Evolutionary conservation across 2,797 vertebrate genomes (phyloP).

Genomic region (Enteromius trimaculatus): DNA sequence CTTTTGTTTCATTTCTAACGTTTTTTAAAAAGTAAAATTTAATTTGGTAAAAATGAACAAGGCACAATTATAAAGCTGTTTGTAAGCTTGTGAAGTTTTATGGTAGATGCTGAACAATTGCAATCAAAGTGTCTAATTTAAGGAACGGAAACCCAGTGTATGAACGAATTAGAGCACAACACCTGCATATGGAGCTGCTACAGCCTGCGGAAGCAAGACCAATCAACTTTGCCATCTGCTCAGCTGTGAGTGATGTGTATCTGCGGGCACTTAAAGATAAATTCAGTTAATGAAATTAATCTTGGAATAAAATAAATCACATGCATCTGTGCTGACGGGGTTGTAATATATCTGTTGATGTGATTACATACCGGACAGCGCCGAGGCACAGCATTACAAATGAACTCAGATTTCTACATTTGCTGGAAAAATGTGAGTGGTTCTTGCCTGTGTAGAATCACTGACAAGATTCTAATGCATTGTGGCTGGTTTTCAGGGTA

Average conservation of each 20-base stretch:
- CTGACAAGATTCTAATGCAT: not conserved
- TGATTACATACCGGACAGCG: constrained; percentile 13
- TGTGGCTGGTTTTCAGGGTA: not conserved
- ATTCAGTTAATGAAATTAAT: constrained; percentile 42
- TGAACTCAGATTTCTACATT: constrained; percentile 7
- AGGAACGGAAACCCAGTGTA: constrained; percentile 16
- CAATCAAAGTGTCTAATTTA: constrained; percentile 46
- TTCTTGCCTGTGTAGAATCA: not conserved
- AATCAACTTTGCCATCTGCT: constrained; percentile 32
- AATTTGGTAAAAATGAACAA: not conserved
- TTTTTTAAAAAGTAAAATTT: not conserved
- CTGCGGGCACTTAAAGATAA: constrained; percentile 23
- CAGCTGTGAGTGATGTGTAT: constrained; percentile 27
- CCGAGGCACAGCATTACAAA: constrained; percentile 11
- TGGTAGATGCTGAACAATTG: constrained; percentile 47
- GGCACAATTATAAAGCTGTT: constrained; percentile 1
- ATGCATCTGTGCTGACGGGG: constrained; percentile 23
- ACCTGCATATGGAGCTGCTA: constrained; percentile 36
- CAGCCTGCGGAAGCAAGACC: constrained; percentile 26
- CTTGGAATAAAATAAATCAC: constrained; percentile 11
- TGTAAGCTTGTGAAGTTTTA: constrained; percentile 39
- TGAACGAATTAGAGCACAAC: constrained; percentile 43
- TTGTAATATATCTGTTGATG: constrained; percentile 32
- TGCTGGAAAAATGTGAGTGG: not conserved
- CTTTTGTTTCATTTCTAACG: not conserved